Base-by-base conservation (phyloP, 1,140 invertebrate species). In the Rhagoletis pomonella region DNA sequence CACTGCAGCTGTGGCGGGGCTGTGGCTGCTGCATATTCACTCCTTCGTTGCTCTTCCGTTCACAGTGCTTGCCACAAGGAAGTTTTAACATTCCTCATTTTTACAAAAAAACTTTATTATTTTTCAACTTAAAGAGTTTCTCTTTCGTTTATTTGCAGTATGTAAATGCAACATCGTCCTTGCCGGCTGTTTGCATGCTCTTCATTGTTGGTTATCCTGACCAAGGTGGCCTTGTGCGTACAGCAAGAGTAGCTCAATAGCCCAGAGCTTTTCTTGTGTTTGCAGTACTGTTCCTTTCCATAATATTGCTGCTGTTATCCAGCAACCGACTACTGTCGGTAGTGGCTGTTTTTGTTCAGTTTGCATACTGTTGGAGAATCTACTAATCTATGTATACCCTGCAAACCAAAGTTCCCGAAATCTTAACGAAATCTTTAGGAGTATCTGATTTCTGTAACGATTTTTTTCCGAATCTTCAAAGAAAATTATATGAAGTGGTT, bases 71-170 rank as follows among this genome's bases (percentile, higher is more conserved):
- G 12, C 73, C 17, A 81, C 73, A 42, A 81, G 73, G 73, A 81
- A 81, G 73, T 81, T n/a, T 44, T 47, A 81, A 81, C 60, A 91
- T 91, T 91, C 89, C 88, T 91, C 89, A 91, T 91, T 91, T 91
- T 89, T 81, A 19, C 44, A 50, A 55, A 81, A 81, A 42, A 81
- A 81, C 47, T 81, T 81, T 81, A 81, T 81, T 81, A 81, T 81
- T 81, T 50, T 50, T 55, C 73, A 81, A 81, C 73, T 81, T 81
- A 81, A 81, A 81, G 73, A 81, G 73, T 81, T 81, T 81, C 73
- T 81, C 67, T 69, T 12, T 19, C 19, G 17, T 81, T 81, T 29
- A 29, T 6, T 44, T 58, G 19, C 44, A n/a, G 19, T n/a, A 29
- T 29, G 29, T 29, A 55, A n/a, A 44, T 55, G 73, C 47, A 81